A percentile compares a stretch with the other conserved stretches of the same genome.
These are phyloP conservation scores for Acanthornis magna DNA, from an alignment of 2,797 vertebrate species.

Conservation along the genomic window DNA sequence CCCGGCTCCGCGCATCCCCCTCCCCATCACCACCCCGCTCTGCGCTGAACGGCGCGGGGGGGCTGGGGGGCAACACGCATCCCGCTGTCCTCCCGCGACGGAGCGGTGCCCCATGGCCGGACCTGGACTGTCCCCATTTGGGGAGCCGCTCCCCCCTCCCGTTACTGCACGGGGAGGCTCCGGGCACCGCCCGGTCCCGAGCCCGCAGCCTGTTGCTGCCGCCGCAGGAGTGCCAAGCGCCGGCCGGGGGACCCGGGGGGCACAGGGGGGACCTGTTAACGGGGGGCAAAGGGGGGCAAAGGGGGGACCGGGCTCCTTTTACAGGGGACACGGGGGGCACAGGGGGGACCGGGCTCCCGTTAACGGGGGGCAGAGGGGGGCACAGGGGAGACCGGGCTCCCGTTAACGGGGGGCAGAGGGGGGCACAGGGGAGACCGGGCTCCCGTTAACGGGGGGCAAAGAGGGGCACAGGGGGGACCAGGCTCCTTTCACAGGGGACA, in stretches of 20 bases:
- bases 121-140: rapidly evolving
- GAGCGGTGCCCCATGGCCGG: not conserved
- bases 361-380: no score
- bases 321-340: no score
- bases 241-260: not conserved
- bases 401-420: no score
- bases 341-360: not conserved
- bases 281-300: no score
- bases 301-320: no score
- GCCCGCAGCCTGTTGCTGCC: conserved; percentile 19
- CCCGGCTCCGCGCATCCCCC: not conserved
- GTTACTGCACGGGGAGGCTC: not conserved
- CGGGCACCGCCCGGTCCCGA: not conserved
- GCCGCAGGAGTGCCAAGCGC: not conserved
- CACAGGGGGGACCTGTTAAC: not conserved
- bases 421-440: no score
- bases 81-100: not conserved
- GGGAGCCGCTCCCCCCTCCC: not conserved
- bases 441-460: no score
- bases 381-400: no score
- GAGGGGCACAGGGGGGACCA: no score
- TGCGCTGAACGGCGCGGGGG: not conserved
- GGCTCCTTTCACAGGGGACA: no score
- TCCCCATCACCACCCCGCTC: not conserved
- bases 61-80: rapidly evolving